Evolutionary conservation across 1,140 invertebrate species (phyloP), one percentile per base, ranked within the genome.

Genomic region (Eumaeus atala): DNA sequence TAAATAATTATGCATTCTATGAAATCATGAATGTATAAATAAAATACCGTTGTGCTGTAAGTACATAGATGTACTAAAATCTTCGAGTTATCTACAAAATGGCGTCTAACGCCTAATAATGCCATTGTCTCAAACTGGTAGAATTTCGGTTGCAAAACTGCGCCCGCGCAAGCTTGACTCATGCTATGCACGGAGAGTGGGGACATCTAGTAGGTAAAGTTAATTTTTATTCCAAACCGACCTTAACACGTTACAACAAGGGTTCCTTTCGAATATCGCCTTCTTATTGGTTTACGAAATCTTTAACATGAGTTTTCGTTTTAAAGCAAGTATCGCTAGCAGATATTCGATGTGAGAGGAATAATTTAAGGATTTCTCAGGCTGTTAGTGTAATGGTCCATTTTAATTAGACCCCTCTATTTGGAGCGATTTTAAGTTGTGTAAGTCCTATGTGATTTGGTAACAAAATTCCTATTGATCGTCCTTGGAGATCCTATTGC

Each of bases 121-220:
- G 72, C 79, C 75, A 83, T 83, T 83, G 79, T 83, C 75, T 80
- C 58, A 63, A 75, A 83, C 79, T 69, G 58, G 79, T 83, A 83
- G 79, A 83, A 83, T 83, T 83, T 83, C 66, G 79, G 79, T 83
- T 83, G 77, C 77, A 75, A 80, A 74, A 83, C 64, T 70, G 70
- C 79, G 76, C 74, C 65, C 68, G 71, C 73, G 73, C 74, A 59
- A 48, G 63, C 51, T 69, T 79, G 79, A 79, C 65, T 83, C 77
- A 78, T 62, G 51, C 61, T 50, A 55, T 62, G 67, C 56, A 62
- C 64, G 60, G 67, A 57, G 52, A 52, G 51, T 56, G 48, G 47
- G 54, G 36, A 53, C 61, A 61, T 60, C 59, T 59, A 54, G 21
- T 28, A 28, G 49, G 35, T 48, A n/a, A 44, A 28, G 6, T 28